Base-by-base conservation (phyloP, 2,797 vertebrate species). In the Adrianichthys oophorus region DNA sequence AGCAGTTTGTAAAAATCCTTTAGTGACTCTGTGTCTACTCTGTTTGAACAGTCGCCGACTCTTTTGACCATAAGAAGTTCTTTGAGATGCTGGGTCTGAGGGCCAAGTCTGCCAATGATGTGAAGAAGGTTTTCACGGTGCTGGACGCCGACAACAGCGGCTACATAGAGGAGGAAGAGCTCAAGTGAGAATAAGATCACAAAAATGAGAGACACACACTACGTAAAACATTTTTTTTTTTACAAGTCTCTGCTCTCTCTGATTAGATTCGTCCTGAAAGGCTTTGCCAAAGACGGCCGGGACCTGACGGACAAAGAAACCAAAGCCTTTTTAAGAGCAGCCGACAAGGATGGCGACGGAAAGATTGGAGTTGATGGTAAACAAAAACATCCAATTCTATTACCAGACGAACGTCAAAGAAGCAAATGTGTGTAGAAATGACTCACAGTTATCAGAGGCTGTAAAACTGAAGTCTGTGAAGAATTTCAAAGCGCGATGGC, bases 341-440 rank as follows among this genome's bases (percentile, higher is more conserved):
- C 95, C 19, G 97, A 99, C 85, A 96, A 97, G 90, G 96, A 99
- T 0, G 95, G 96, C 57, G 96, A 99, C 7, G 97, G 96, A 67
- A 99, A 97, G 90, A 98, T 99, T 5, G 96, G 96, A 52, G 89
- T 92, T 1, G 95, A 98, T 14, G 97, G 97, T 99, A 92, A 74
- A 92, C 37, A 16, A 5, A 26, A 24, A 26, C 19, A 48, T 57
- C 5, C 47, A 29, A 26, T 49, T 50, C n/a, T 7, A 13, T 4
- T n/a, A 21, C 47, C 18, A 16, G 19, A 8, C 3, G 1, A 37
- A 37, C 10, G 2, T 4, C 32, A 37, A 32, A 32, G 7, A 32
- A 32, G 29, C 8, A 32, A 4, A 37, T 12, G 10, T 37, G 32
- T 37, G 32, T 37, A 37, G 32, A 37, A 37, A 37, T 37, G 10